Evolutionary conservation across 2,797 vertebrate species (phyloP).

Genomic region (Hydrolagus colliei): DNA sequence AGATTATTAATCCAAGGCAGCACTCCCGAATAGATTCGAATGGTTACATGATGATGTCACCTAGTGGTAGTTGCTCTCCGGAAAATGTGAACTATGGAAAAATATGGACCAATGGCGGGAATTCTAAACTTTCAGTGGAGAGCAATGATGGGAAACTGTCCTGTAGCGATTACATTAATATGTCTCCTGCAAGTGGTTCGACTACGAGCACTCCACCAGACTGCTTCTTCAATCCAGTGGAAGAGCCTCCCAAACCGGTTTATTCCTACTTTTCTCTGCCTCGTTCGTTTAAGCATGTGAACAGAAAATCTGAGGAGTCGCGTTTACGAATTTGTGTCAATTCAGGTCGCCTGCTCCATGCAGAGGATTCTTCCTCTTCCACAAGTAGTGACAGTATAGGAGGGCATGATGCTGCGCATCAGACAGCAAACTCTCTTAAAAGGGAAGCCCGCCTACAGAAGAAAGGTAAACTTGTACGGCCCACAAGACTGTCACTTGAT

Average conservation of each 20-base stretch:
- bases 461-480: conserved; percentile 57
- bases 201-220: conserved; percentile 72
- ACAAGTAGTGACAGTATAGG: conserved; percentile 71
- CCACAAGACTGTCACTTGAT: conserved; percentile 65
- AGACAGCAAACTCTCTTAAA: conserved; percentile 49
- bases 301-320: conserved; percentile 49
- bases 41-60: conserved; percentile 85
- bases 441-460: conserved; percentile 56
- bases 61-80: conserved; percentile 71
- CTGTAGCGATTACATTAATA: conserved; percentile 74
- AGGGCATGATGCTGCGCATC: conserved; percentile 44
- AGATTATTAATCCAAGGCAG: conserved; percentile 71
- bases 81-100: conserved; percentile 63
- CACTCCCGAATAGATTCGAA: conserved; percentile 64
- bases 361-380: conserved; percentile 63
- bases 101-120: conserved; percentile 66
- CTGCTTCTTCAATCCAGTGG: conserved; percentile 58
- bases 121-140: conserved; percentile 60
- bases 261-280: conserved; percentile 75
- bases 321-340: conserved; percentile 57
- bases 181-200: conserved; percentile 74
- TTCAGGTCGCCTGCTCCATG: conserved; percentile 57
- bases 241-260: conserved; percentile 55
- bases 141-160: conserved; percentile 62
- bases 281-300: conserved; percentile 71